Evolutionary conservation across 2,888 invertebrate genomes (phyloP).

Genomic region (Acleris sparsana): DNA sequence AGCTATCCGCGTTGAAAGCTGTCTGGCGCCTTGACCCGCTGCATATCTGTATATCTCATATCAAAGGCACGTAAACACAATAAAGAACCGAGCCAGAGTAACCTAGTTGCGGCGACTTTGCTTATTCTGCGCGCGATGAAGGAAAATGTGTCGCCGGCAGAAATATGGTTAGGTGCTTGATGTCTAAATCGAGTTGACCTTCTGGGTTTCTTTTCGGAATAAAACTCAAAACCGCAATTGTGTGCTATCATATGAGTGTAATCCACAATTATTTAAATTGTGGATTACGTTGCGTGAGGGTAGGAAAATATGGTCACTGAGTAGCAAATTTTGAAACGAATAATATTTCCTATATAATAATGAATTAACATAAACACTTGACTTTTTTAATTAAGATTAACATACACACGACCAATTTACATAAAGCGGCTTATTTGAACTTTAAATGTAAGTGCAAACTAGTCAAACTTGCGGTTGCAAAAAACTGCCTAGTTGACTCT

Average conservation of each 20-base stretch:
- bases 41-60: conserved; percentile 75
- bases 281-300: not conserved
- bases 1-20: conserved; percentile 73
- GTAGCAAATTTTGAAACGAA: not conserved
- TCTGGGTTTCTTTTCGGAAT: not conserved
- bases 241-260: conserved; percentile 40
- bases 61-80: conserved; percentile 81
- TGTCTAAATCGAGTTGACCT: conserved; percentile 35
- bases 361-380: not conserved
- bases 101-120: conserved; percentile 72
- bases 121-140: conserved; percentile 65
- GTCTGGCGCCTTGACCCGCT: conserved; percentile 77
- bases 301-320: not conserved
- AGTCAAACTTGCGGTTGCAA: conserved; percentile 43
- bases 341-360: not conserved
- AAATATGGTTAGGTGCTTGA: conserved; percentile 38
- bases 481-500: conserved; percentile 40
- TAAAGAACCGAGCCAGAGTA: conserved; percentile 75
- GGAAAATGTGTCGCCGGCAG: conserved; percentile 46
- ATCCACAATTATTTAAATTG: not conserved
- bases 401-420: conserved; percentile 2
- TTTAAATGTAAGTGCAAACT: conserved; percentile 20
- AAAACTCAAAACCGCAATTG: conserved; percentile 33
- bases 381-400: not conserved
- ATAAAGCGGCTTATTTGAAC: conserved; percentile 15